phyloP scores from a whole-genome alignment of 2,888 invertebrate species.

The Sinodicranocentrus sp. region DNA sequence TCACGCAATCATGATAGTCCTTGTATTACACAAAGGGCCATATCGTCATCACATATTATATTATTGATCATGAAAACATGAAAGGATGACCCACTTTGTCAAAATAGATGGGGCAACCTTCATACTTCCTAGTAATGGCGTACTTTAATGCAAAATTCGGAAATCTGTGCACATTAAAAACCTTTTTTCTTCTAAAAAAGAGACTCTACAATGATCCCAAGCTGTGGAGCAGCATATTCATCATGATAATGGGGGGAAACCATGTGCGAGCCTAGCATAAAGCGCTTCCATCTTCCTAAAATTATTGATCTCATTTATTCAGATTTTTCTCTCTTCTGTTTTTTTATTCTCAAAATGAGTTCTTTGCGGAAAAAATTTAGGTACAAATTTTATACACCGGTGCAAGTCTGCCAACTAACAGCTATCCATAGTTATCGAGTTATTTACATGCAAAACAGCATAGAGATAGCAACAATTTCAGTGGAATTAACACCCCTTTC shows the following conservation, averaged over 20 bases:
- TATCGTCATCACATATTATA: not conserved
- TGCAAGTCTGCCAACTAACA: too few relatives aligned
- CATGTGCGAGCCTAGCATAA: not conserved
- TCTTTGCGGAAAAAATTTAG: too few relatives aligned
- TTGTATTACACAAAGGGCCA: not conserved
- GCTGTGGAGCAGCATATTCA: not conserved
- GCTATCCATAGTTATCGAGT: too few relatives aligned
- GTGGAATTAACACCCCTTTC: slow-evolving; percentile 43
- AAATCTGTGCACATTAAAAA: not conserved
- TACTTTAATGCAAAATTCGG: slow-evolving; percentile 5
- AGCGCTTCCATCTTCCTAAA: too few relatives aligned
- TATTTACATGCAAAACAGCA: slow-evolving; percentile 42
- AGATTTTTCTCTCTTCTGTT: too few relatives aligned
- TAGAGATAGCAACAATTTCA: slow-evolving; percentile 19
- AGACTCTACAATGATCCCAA: too few relatives aligned
- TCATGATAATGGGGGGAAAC: slow-evolving; percentile 9
- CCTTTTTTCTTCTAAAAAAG: not conserved
- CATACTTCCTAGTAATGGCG: not conserved
- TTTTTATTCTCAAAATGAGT: too few relatives aligned
- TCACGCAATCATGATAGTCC: not conserved
- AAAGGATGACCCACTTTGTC: slow-evolving; percentile 32
- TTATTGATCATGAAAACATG: slow-evolving; percentile 33
- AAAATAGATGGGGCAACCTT: not conserved
- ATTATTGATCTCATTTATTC: too few relatives aligned
- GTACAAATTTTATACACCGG: too few relatives aligned